Percentiles rank a stretch among this genome's conserved stretches.
Conservation (phyloP, 1,140 invertebrate genomes). For the Leptinotarsa lineolata region DNA sequence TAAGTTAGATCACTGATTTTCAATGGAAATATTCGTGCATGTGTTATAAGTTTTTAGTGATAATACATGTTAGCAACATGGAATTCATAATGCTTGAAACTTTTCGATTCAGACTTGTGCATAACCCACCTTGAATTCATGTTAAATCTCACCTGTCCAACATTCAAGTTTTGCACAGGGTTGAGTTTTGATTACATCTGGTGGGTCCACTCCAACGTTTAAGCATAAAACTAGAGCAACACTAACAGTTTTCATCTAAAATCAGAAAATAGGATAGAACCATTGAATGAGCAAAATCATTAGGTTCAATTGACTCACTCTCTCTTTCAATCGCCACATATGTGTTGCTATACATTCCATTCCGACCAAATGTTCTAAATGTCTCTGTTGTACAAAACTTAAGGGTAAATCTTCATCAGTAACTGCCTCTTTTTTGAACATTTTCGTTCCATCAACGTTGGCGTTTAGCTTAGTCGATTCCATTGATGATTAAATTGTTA, state of each 20-base stretch:
- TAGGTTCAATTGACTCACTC: conserved; percentile 61
- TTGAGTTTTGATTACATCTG: conserved; percentile 95
- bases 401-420: conserved; percentile 68
- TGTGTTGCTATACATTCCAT: conserved; percentile 72
- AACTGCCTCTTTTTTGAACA: conserved; percentile 26
- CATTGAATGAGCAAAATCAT: background rate
- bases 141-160: conserved; percentile 82
- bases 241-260: conserved; percentile 97
- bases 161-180: conserved; percentile 95
- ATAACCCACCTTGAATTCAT: background rate
- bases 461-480: background rate
- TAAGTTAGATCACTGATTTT: no score
- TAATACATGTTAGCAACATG: no score
- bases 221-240: conserved; percentile 97
- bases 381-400: conserved; percentile 71
- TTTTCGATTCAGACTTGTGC: no score
- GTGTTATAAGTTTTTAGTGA: no score
- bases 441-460: conserved; percentile 10
- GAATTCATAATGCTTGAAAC: no score
- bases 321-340: conserved; percentile 89
- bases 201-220: conserved; percentile 98
- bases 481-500: background rate
- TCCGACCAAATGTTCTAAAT: conserved; percentile 77
- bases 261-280: conserved; percentile 19
- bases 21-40: no score